These are phyloP conservation scores for Polypedilum vanderplanki DNA, from an alignment of 1,140 invertebrate genomes.

Conservation along the genomic window DNA sequence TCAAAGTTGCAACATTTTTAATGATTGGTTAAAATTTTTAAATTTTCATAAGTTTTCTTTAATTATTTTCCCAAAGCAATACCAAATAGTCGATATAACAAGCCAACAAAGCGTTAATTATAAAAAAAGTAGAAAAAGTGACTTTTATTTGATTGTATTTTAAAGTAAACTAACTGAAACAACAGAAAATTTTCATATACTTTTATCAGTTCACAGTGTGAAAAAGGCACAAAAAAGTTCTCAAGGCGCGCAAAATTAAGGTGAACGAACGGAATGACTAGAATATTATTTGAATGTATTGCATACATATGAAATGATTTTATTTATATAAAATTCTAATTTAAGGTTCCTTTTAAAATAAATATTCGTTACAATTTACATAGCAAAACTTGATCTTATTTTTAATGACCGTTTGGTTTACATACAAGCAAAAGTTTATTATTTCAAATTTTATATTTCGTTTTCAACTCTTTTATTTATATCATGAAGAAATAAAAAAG, in stretches of 20 bases:
- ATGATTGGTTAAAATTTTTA: no score
- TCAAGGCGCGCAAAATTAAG: slow-evolving; percentile 10
- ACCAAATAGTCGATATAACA: not conserved
- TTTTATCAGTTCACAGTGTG: not conserved
- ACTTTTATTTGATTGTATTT: not conserved
- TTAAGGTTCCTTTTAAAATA: not conserved
- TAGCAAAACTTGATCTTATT: not conserved
- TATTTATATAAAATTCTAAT: not conserved
- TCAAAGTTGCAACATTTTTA: no score
- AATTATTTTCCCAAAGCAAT: no score
- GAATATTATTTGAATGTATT: not conserved
- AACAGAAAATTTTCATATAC: not conserved
- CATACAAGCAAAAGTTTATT: no score
- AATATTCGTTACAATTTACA: not conserved
- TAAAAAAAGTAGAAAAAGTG: not conserved
- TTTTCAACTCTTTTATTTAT: no score
- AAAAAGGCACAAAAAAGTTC: not conserved
- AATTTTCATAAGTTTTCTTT: no score
- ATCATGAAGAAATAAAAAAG: not conserved
- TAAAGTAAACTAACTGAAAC: not conserved
- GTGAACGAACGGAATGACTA: not conserved
- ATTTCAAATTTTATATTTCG: no score
- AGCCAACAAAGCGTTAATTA: not conserved
- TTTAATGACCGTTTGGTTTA: not conserved
- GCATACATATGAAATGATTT: no score